A percentile compares a stretch with the other conserved stretches of the same genome.
These are phyloP conservation scores for Selenia dentaria DNA, from an alignment of 2,888 invertebrate genomes.

Conservation along the genomic window DNA sequence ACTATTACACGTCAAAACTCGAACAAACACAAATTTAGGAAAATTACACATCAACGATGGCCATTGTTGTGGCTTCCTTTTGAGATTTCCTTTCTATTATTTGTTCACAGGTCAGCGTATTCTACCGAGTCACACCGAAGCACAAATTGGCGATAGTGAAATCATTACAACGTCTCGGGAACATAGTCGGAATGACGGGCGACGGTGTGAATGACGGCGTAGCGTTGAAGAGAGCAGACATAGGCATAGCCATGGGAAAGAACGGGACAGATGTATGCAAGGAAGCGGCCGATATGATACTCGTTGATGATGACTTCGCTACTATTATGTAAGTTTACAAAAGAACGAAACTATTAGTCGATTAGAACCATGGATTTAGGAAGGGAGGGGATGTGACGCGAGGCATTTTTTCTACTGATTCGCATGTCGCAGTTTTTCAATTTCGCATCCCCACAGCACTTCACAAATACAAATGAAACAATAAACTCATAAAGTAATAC, in stretches of 20 bases:
- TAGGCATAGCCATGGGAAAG: constrained; percentile 98
- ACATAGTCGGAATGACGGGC: constrained; percentile 99
- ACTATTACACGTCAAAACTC: too few species aligned
- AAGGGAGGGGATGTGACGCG: too few species aligned
- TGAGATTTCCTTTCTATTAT: background rate
- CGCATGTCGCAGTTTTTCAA: too few species aligned
- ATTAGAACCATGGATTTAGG: too few species aligned
- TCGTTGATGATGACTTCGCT: constrained; percentile 98
- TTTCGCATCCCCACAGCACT: too few species aligned
- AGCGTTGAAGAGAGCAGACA: constrained; percentile 98
- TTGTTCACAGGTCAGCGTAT: constrained; percentile 89
- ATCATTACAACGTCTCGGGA: constrained; percentile 95
- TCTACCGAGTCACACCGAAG: constrained; percentile 98
- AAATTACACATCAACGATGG: too few species aligned
- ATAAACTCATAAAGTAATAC: too few species aligned
- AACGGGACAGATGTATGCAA: constrained; percentile 99
- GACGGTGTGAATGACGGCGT: constrained; percentile 99
- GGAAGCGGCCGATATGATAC: constrained; percentile 99
- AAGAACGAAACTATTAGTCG: too few species aligned
- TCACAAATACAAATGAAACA: too few species aligned
- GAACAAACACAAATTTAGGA: too few species aligned
- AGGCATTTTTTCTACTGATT: too few species aligned
- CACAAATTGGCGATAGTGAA: constrained; percentile 99
- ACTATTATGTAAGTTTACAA: constrained; percentile 93
- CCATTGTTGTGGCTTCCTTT: too few species aligned